Conservation (phyloP, 2,113 vertebrate species). For the Myrmophylax atrothorax region DNA sequence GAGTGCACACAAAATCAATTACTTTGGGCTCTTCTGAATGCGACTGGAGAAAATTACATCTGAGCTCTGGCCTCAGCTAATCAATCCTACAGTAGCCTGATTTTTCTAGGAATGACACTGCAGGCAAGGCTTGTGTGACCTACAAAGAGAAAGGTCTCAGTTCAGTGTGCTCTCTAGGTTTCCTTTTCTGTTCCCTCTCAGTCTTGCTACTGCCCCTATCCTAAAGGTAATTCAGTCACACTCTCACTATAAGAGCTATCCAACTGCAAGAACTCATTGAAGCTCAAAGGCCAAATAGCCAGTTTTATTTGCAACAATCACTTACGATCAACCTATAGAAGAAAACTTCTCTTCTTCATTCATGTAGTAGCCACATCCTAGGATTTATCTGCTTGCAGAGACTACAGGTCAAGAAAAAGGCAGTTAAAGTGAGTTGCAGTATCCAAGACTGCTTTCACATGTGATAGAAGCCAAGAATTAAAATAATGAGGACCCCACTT, state of each 20-base stretch:
- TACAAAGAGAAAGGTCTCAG: constrained; percentile 30
- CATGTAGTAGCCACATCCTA: not conserved
- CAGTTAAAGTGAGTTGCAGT: not conserved
- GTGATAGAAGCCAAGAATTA: not conserved
- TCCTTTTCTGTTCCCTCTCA: not conserved
- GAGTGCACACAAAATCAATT: not conserved
- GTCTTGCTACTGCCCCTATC: not conserved
- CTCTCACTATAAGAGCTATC: not conserved
- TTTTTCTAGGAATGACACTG: constrained; percentile 62
- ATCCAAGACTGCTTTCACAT: not conserved
- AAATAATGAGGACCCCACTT: not conserved
- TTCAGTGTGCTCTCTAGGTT: not conserved
- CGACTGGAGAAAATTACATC: constrained; percentile 48
- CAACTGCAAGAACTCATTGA: not conserved
- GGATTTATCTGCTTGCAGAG: not conserved
- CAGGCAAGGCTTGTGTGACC: constrained; percentile 33
- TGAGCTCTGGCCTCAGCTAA: constrained; percentile 41
- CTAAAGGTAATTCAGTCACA: not conserved
- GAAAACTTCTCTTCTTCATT: not conserved
- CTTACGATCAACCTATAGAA: not conserved
- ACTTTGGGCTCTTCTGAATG: constrained; percentile 16
- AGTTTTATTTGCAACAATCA: not conserved
- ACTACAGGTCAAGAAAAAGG: not conserved
- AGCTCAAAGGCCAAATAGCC: not conserved
- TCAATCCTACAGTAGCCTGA: constrained; percentile 53